Evolutionary conservation across 2,113 vertebrate genomes (phyloP).

Genomic region (Mustelus asterias): DNA sequence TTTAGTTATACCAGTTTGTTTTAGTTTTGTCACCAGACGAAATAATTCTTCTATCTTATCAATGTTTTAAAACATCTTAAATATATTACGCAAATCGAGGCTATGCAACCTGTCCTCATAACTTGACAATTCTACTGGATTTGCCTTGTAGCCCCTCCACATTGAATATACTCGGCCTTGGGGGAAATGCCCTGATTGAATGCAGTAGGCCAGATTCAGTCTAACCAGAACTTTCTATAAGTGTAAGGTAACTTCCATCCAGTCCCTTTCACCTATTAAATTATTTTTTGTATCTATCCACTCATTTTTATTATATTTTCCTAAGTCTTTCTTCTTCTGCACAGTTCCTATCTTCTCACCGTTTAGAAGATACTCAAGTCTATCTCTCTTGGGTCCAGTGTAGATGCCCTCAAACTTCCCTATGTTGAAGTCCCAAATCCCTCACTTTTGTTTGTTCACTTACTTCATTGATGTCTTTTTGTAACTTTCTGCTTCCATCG

Average conservation of each 20-base stretch:
- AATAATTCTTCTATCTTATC: neutral
- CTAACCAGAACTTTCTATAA: neutral
- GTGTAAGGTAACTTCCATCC: neutral
- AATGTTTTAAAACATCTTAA: neutral
- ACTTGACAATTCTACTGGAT: neutral
- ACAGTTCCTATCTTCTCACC: neutral
- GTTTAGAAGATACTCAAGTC: neutral
- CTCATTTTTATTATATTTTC: neutral
- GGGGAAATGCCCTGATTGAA: neutral
- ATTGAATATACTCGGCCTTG: neutral
- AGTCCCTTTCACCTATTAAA: neutral
- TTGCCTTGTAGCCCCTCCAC: neutral
- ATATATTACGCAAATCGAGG: neutral
- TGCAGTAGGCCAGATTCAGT: neutral
- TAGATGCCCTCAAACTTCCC: neutral
- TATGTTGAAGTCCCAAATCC: neutral
- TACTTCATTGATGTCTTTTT: neutral
- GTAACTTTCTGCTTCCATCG: neutral
- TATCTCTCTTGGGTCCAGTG: neutral
- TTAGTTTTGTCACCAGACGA: neutral
- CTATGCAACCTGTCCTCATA: neutral
- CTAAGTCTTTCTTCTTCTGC: neutral
- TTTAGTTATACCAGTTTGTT: neutral
- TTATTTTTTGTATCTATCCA: neutral
- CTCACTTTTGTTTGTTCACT: neutral